phyloP scores from a whole-genome alignment of 2,888 invertebrate genomes.

The Stenodema calcarata region DNA sequence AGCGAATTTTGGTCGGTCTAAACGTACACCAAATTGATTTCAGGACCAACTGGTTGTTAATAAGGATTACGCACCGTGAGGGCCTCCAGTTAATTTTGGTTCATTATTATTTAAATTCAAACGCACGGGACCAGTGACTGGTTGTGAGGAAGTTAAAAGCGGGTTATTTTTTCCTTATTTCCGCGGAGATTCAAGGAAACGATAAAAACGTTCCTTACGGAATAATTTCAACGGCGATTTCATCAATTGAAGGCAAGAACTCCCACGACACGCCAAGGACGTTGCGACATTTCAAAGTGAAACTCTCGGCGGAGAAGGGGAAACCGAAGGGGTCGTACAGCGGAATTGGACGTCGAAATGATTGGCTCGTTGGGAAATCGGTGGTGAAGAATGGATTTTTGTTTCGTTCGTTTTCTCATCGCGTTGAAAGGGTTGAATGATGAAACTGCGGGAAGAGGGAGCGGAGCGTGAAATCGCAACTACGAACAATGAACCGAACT shows the following conservation, averaged over 20 bases:
- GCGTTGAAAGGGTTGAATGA: not conserved
- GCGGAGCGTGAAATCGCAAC: slow-evolving; percentile 20
- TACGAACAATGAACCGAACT: slow-evolving; percentile 38
- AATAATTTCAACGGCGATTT: not conserved
- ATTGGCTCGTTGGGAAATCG: not conserved
- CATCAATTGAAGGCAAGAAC: not conserved
- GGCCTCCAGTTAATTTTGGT: no score
- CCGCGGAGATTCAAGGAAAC: no score
- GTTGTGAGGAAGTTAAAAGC: no score
- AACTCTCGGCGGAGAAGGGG: not conserved
- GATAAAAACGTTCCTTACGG: no score
- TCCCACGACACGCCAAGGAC: not conserved
- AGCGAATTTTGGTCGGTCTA: no score
- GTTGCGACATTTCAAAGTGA: not conserved
- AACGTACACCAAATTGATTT: no score
- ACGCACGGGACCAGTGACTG: no score
- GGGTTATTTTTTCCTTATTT: no score
- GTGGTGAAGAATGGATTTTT: not conserved
- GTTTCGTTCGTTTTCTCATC: no score
- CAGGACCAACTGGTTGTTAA: no score
- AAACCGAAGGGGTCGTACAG: not conserved
- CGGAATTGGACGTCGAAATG: not conserved
- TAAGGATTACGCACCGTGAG: no score
- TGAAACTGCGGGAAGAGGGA: not conserved
- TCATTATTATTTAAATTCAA: no score